Conservation (phyloP, 2,113 vertebrate species). For the Desmodus rotundus region DNA sequence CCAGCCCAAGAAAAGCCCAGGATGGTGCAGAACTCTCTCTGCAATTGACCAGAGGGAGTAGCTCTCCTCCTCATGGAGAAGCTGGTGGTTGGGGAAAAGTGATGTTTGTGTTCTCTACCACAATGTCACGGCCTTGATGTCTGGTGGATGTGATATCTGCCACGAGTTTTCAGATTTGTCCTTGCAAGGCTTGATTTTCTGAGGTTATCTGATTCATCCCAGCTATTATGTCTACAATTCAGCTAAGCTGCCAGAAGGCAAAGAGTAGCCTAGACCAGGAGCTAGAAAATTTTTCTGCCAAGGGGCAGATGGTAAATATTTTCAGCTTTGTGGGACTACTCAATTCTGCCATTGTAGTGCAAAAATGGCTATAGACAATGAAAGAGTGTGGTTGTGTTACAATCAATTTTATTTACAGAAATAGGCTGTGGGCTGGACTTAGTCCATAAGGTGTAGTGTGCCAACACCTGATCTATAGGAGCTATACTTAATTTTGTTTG, state of each 20-base stretch:
- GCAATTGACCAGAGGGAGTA: background rate
- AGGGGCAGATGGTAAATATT: background rate
- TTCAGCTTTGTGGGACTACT: background rate
- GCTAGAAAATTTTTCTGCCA: background rate
- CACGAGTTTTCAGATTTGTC: background rate
- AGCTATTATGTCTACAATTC: background rate
- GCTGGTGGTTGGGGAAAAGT: background rate
- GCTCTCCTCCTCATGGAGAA: background rate
- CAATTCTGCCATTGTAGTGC: background rate
- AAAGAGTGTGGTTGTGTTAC: background rate
- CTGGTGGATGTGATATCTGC: background rate
- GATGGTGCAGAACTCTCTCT: background rate
- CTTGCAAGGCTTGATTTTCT: background rate
- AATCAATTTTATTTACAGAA: background rate
- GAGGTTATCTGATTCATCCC: background rate
- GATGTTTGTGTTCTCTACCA: background rate
- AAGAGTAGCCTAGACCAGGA: background rate
- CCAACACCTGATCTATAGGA: background rate
- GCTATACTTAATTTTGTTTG: background rate
- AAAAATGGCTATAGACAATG: background rate
- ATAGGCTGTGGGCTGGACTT: background rate
- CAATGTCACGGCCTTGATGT: background rate
- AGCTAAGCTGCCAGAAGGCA: background rate
- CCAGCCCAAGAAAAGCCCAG: background rate
- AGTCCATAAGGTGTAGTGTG: background rate